phyloP scores from a whole-genome alignment of 2,888 invertebrate species.

The Strigamia transsilvanica region DNA sequence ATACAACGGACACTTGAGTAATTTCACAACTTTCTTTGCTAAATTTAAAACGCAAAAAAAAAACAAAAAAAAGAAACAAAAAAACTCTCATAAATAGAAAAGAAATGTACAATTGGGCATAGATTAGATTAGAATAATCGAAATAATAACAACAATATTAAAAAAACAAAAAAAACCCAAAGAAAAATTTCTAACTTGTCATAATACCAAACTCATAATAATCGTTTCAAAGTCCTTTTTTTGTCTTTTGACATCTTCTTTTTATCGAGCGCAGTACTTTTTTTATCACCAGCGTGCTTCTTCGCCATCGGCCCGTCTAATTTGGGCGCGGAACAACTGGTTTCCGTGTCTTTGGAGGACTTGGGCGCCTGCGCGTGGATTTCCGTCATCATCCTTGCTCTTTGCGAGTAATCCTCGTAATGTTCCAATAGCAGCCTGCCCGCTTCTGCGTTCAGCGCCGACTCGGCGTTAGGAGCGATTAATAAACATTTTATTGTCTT shows the following conservation, averaged over 20 bases:
- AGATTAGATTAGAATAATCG: not conserved
- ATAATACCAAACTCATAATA: constrained; percentile 73
- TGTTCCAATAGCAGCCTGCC: constrained; percentile 90
- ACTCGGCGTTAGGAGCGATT: constrained; percentile 96
- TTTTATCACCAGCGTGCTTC: constrained; percentile 85
- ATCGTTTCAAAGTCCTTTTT: constrained; percentile 83
- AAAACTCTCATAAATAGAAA: not conserved
- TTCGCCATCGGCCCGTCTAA: constrained; percentile 79
- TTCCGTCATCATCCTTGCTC: constrained; percentile 90
- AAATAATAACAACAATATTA: not conserved
- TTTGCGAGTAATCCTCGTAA: constrained; percentile 89
- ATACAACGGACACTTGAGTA: constrained; percentile 6
- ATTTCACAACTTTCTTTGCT: constrained; percentile 1
- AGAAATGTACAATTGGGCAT: constrained; percentile 1
- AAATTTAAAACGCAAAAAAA: not conserved
- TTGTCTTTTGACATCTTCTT: constrained; percentile 79
- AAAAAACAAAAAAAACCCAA: not conserved
- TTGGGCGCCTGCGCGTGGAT: constrained; percentile 73
- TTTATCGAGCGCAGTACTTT: constrained; percentile 62
- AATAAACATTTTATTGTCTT: constrained; percentile 92
- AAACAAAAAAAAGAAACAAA: not conserved
- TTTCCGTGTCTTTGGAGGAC: constrained; percentile 56
- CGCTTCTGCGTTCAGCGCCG: constrained; percentile 96
- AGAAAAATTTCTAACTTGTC: not conserved
- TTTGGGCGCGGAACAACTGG: constrained; percentile 62